These are phyloP conservation scores for Nysson spinosus DNA, from an alignment of 2,888 invertebrate species.

Conservation along the genomic window DNA sequence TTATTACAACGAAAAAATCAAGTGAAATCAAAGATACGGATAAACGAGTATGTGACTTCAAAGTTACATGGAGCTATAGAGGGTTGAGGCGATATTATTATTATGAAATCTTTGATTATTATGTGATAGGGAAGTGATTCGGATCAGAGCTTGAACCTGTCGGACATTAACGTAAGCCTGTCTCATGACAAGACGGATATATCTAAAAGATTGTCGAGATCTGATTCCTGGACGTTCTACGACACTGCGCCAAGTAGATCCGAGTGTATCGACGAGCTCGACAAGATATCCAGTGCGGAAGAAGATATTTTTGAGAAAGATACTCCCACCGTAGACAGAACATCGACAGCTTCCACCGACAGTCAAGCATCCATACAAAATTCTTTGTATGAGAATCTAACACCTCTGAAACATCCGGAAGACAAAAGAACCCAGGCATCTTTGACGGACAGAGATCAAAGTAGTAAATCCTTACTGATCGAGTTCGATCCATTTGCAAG, in stretches of 20 bases:
- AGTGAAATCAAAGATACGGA: no score
- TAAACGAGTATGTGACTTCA: no score
- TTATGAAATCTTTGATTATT: neutral
- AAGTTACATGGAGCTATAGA: no score
- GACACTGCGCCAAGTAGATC: slow-evolving; percentile 68
- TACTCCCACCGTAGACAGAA: slow-evolving; percentile 48
- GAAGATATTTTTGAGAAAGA: slow-evolving; percentile 58
- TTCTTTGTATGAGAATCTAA: slow-evolving; percentile 78
- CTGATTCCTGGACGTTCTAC: slow-evolving; percentile 80
- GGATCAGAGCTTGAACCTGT: slow-evolving; percentile 59
- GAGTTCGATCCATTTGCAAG: slow-evolving; percentile 70
- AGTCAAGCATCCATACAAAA: slow-evolving; percentile 70
- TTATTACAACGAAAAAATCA: no score
- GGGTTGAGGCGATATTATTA: neutral
- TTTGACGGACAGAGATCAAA: slow-evolving; percentile 73
- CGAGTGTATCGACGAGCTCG: slow-evolving; percentile 65
- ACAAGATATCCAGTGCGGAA: slow-evolving; percentile 67
- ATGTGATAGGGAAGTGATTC: slow-evolving; percentile 49
- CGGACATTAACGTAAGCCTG: slow-evolving; percentile 65
- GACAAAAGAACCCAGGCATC: slow-evolving; percentile 11
- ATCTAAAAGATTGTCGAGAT: slow-evolving; percentile 74
- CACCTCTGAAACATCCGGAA: slow-evolving; percentile 52
- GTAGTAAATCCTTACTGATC: slow-evolving; percentile 65
- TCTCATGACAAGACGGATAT: slow-evolving; percentile 61
- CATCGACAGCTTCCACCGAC: slow-evolving; percentile 52